Conservation (phyloP, 2,113 vertebrate species). For the Equus quagga region DNA sequence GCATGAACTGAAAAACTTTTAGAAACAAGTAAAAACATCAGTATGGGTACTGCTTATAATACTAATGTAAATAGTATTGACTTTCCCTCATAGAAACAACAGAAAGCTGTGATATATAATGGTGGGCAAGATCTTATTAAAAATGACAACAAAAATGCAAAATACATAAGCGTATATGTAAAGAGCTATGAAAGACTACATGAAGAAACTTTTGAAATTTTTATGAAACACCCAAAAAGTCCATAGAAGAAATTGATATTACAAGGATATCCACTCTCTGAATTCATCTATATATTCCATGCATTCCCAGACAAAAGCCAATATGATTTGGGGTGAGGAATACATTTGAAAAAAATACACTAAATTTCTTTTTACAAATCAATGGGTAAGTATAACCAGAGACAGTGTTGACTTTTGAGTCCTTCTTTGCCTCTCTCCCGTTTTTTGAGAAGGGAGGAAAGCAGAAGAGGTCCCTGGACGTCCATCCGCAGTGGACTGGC, state of each 20-base stretch:
- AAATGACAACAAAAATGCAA: constrained; percentile 4
- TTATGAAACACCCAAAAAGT: background rate
- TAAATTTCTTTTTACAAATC: constrained; percentile 14
- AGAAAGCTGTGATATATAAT: background rate
- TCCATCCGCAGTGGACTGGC: background rate
- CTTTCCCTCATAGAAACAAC: background rate
- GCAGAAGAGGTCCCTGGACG: background rate
- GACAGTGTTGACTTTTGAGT: background rate
- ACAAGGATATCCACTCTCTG: background rate
- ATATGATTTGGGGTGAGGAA: background rate
- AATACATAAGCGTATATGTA: background rate
- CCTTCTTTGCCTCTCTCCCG: background rate
- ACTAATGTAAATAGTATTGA: background rate
- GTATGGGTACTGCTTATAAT: background rate
- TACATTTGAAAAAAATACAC: background rate
- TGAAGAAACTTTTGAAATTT: background rate
- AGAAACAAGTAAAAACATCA: background rate
- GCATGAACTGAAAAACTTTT: background rate
- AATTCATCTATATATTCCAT: background rate
- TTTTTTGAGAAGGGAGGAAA: background rate
- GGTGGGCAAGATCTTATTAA: background rate
- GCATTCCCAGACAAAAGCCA: background rate
- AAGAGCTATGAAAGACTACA: background rate
- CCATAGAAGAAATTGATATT: background rate
- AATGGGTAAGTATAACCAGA: background rate